Base-by-base conservation (phyloP, 2,888 invertebrate genomes). In the Phyllotreta striolata region DNA sequence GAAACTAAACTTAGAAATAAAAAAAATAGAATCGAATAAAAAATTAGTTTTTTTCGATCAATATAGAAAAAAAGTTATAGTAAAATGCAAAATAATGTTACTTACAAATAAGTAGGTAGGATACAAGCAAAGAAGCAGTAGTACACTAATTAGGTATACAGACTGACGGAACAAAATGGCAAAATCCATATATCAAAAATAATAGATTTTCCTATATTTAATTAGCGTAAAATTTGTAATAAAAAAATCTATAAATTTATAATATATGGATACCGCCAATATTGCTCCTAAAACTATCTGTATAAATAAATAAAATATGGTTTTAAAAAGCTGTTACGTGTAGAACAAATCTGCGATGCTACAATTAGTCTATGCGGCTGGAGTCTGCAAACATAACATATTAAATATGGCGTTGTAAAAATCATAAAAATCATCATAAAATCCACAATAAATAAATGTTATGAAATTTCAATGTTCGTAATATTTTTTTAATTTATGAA, bases 311-410 rank as follows among this genome's bases (percentile, higher is more conserved):
- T 55, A 62, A 63, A 51, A 44, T 61, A 66, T 63, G 63, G 54
- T 71, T 52, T 73, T 77, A 77, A 73, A 71, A 80, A 80, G 78
- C 78, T 76, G 76, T 78, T 80, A 81, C 78, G 79, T 79, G 79
- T 78, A 76, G 79, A 72, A 78, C 78, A 80, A 77, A 74, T 78
- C 79, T 78, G 80, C 78, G 79, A 77, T 79, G 79, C 80, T 81
- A 80, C 80, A 79, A 79, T 80, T 80, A 80, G 79, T 80, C 79
- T 78, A 79, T 78, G 79, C 78, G 77, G 78, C 77, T 76, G 80
- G 77, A 74, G 74, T 81, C 80, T 80, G 80, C 80, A 79, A 80
- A 80, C 79, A 80, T 79, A 80, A 79, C 76, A 78, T 79, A 78
- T 79, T 79, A 77, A 79, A 78, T 79, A 78, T 75, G 74, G 78